Percentiles rank a stretch among this genome's conserved stretches.
These are phyloP conservation scores for Ptilonorhynchus violaceus DNA, from an alignment of 2,113 vertebrate genomes.

Conservation along the genomic window DNA sequence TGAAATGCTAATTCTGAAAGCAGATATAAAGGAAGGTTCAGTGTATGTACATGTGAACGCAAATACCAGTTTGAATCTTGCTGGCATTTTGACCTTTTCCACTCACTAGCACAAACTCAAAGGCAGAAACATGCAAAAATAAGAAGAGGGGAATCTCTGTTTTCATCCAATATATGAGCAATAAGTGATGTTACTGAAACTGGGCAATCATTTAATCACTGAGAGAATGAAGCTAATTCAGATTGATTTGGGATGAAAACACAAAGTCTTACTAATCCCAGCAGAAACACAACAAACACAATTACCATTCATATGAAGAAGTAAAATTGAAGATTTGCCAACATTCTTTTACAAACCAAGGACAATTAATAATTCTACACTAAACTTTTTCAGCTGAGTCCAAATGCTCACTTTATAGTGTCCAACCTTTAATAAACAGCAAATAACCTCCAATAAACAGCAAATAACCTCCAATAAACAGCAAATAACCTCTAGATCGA, in stretches of 20 bases:
- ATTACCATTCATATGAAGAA: neutral
- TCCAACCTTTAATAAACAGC: neutral
- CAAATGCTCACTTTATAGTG: neutral
- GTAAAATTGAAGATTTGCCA: neutral
- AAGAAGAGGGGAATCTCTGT: neutral
- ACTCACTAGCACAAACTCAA: neutral
- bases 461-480: neutral
- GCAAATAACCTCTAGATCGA: neutral
- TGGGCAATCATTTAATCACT: neutral
- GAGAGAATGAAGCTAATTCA: neutral
- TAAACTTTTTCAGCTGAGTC: neutral
- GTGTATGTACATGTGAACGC: neutral
- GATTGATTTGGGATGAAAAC: neutral
- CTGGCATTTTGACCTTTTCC: neutral
- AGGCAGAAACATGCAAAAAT: neutral
- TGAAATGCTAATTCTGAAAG: neutral
- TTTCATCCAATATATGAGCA: neutral
- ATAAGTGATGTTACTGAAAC: neutral
- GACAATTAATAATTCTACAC: neutral
- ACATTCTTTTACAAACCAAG: neutral
- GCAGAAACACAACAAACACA: neutral
- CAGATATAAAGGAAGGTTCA: neutral
- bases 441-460: neutral
- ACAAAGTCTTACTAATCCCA: neutral
- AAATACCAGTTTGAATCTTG: neutral